Percentiles rank a stretch among this genome's conserved stretches.
phyloP scores from a whole-genome alignment of 1,140 invertebrate genomes.

The Brachionus calyciflorus region DNA sequence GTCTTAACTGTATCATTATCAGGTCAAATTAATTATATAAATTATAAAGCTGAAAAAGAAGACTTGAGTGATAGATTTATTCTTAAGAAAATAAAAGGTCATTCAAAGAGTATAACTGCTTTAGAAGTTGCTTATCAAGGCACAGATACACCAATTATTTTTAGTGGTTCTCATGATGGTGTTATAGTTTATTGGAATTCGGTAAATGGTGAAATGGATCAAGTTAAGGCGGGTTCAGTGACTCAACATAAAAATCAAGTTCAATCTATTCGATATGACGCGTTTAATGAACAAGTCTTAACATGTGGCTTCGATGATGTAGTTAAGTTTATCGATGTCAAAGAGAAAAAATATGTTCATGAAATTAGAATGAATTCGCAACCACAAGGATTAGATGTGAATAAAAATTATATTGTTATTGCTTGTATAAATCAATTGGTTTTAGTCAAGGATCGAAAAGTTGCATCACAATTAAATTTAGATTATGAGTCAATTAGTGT shows the following conservation, averaged over 20 bases:
- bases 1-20: slow-evolving; percentile 84
- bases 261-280: slow-evolving; percentile 7
- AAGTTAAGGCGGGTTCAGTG: background rate
- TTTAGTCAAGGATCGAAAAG: background rate
- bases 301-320: slow-evolving; percentile 38
- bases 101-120: slow-evolving; percentile 96
- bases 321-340: slow-evolving; percentile 24
- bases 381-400: slow-evolving; percentile 21
- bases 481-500: slow-evolving; percentile 43
- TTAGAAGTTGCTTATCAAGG: slow-evolving; percentile 67
- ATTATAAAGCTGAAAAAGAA: background rate
- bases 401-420: background rate
- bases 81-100: slow-evolving; percentile 67
- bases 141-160: slow-evolving; percentile 64
- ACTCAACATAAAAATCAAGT: slow-evolving; percentile 44
- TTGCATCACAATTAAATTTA: slow-evolving; percentile 62
- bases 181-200: slow-evolving; percentile 65
- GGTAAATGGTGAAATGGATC: slow-evolving; percentile 1
- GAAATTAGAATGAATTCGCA: slow-evolving; percentile 15
- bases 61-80: slow-evolving; percentile 49
- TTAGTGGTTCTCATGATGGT: slow-evolving; percentile 89
- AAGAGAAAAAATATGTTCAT: background rate
- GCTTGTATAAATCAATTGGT: slow-evolving; percentile 19
- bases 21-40: slow-evolving; percentile 75
- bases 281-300: background rate